Conservation (phyloP, 2,113 vertebrate species). For the Thalassoma bifasciatum region DNA sequence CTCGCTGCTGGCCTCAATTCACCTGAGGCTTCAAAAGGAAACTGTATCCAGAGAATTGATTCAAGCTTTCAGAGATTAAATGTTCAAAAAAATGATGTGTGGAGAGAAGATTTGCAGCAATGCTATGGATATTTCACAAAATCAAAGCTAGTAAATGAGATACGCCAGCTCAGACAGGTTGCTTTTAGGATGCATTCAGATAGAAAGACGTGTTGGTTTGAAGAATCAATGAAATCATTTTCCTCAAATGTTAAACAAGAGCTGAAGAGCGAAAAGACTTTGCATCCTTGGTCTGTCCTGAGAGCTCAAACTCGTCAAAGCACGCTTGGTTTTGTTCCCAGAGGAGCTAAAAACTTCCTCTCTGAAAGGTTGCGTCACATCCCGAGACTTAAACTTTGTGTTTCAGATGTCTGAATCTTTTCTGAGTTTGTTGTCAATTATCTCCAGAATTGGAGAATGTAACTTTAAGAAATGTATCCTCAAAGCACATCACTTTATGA, state of each 20-base stretch:
- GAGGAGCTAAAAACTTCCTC: not conserved
- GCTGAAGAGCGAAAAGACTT: not conserved
- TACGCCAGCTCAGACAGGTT: not conserved
- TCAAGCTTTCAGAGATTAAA: not conserved
- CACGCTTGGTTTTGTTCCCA: not conserved
- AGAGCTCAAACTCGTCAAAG: no score
- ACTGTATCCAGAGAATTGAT: not conserved
- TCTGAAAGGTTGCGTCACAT: no score
- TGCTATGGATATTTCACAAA: not conserved
- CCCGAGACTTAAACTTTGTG: no score
- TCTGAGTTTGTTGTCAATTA: not conserved
- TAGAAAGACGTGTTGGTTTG: not conserved
- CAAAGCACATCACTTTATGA: not conserved
- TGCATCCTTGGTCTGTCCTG: not conserved
- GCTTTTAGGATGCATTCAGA: not conserved
- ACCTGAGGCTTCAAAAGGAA: not conserved
- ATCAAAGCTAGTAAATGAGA: not conserved
- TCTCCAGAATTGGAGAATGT: not conserved
- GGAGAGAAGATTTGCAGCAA: not conserved
- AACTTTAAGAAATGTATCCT: slow-evolving; percentile 13
- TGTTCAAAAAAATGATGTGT: not conserved
- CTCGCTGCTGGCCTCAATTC: not conserved
- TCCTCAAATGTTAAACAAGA: not conserved
- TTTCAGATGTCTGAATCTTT: no score
- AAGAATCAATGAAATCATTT: not conserved